These are phyloP conservation scores for Onychomys torridus DNA, from an alignment of 2,797 vertebrate genomes.

Conservation along the genomic window DNA sequence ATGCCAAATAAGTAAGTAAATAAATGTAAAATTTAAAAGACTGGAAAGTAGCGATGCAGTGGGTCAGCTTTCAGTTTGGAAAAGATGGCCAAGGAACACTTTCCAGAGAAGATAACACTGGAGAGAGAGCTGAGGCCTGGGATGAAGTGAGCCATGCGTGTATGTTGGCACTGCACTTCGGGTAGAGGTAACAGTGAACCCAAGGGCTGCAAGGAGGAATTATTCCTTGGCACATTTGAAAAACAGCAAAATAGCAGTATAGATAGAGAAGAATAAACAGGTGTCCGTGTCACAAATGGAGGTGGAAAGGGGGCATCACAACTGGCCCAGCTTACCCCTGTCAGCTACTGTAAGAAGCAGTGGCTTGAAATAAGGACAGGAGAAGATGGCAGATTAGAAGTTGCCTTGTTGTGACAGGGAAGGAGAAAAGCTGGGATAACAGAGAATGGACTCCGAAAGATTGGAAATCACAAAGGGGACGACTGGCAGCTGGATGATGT, in stretches of 20 bases:
- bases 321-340: background rate
- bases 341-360: background rate
- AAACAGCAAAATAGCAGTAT: background rate
- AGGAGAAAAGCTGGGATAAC: background rate
- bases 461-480: background rate
- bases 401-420: background rate
- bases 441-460: background rate
- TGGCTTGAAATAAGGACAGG: background rate
- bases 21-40: background rate
- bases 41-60: background rate
- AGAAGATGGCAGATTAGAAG: background rate
- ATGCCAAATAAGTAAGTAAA: background rate
- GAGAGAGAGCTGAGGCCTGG: background rate
- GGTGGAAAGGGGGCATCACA: background rate
- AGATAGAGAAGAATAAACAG: background rate
- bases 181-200: background rate
- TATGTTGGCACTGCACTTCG: background rate
- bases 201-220: background rate
- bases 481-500: background rate
- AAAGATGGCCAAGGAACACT: background rate
- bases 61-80: background rate
- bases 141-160: background rate
- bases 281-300: background rate
- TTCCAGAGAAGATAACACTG: background rate
- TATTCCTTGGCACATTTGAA: background rate